These are phyloP conservation scores for Drosophila quadrilineata DNA, from an alignment of 1,140 invertebrate species.

Conservation along the genomic window DNA sequence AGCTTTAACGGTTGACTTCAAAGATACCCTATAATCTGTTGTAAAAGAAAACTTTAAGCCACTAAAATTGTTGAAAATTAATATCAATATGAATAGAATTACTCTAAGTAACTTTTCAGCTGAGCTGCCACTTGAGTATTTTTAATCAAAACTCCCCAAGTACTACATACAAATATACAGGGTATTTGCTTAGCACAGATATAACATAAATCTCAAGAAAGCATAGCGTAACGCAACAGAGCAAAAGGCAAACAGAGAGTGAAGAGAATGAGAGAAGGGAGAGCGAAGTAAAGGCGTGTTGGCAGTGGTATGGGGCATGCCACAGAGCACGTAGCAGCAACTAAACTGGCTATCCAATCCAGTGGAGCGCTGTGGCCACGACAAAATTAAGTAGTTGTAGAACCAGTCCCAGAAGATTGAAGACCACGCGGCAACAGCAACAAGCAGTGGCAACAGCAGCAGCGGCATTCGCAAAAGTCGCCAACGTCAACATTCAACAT, in stretches of 20 bases:
- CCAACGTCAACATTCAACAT: conserved; percentile 1
- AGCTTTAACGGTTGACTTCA: too few species aligned
- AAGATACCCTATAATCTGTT: too few species aligned
- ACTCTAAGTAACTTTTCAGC: too few species aligned
- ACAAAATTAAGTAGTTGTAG: conserved; percentile 73
- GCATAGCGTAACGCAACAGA: background rate
- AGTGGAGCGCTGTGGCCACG: conserved; percentile 23
- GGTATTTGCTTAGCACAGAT: background rate
- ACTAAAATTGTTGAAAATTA: too few species aligned
- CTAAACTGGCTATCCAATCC: too few species aligned
- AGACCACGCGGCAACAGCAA: conserved; percentile 39
- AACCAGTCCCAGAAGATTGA: conserved; percentile 64
- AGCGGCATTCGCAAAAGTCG: conserved; percentile 25
- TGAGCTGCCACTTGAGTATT: too few species aligned
- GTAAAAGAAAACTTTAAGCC: too few species aligned
- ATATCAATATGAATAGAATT: too few species aligned
- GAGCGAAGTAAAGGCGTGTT: conserved; percentile 3
- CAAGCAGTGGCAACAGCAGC: conserved; percentile 24
- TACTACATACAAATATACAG: background rate
- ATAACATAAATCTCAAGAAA: background rate
- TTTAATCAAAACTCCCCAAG: background rate
- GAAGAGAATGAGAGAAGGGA: conserved; percentile 32
- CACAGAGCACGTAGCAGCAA: background rate
- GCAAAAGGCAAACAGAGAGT: background rate
- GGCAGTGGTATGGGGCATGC: too few species aligned